These are phyloP conservation scores for Piscicola geometra DNA, from an alignment of 2,888 invertebrate species.

Conservation along the genomic window DNA sequence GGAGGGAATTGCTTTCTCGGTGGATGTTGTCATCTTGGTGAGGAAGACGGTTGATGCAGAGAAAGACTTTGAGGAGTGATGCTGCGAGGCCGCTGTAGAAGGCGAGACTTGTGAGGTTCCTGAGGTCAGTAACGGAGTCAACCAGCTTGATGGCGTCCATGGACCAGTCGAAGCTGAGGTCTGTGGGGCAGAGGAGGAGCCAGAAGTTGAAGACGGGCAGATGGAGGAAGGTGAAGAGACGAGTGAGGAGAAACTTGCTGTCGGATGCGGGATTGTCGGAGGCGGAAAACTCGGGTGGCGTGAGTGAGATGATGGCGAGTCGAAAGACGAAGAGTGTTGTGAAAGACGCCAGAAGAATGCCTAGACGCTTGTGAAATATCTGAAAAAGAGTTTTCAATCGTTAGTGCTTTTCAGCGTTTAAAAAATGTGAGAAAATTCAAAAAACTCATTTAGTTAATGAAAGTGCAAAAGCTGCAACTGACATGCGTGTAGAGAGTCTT, in stretches of 20 bases:
- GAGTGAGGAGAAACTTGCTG: constrained; percentile 71
- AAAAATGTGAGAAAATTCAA: too few species aligned
- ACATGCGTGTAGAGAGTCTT: not conserved
- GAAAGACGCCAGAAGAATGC: constrained; percentile 3
- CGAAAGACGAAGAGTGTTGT: constrained; percentile 63
- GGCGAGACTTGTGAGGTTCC: constrained; percentile 71
- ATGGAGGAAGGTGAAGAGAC: constrained; percentile 83
- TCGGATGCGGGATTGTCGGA: constrained; percentile 95
- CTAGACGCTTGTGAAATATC: not conserved
- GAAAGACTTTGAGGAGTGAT: constrained; percentile 15
- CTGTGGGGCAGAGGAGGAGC: constrained; percentile 77
- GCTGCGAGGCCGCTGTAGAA: constrained; percentile 64
- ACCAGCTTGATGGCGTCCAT: constrained; percentile 92
- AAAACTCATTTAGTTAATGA: not conserved
- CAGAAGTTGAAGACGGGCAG: constrained; percentile 85
- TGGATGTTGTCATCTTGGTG: not conserved
- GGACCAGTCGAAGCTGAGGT: constrained; percentile 95
- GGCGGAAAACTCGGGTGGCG: constrained; percentile 78
- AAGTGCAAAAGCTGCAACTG: too few species aligned
- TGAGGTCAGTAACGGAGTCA: constrained; percentile 69
- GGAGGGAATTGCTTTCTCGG: too few species aligned
- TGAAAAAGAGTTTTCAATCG: not conserved
- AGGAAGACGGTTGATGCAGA: not conserved
- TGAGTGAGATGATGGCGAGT: constrained; percentile 67
- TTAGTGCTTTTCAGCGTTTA: not conserved